Base-by-base conservation (phyloP, 2,888 invertebrate genomes). In the Mesopsocus fuscifrons region DNA sequence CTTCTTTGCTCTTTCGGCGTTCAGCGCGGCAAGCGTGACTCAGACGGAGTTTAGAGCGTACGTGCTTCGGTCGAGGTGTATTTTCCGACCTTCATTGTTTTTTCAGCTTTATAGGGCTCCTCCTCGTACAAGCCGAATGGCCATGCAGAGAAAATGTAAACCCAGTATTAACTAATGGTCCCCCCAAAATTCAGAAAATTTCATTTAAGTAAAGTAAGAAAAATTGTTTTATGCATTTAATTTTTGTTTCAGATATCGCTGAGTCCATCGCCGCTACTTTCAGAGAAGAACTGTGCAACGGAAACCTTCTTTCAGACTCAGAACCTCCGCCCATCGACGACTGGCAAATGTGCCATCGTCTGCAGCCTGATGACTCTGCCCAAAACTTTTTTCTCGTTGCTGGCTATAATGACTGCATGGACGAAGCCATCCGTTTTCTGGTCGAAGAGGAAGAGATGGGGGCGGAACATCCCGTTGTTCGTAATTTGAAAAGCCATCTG, bases 351-450 rank as follows among this genome's bases (percentile, higher is more conserved):
- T 26, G 26, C 26, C 8, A 26, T 6, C 26, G 26, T 9, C 26
- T 26, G 6, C 26, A 26, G 6, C 26, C 26, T 26, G 26, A 6
- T 26, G 26, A 26, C 26, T n/a, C n/a, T n/a, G n/a, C n/a, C n/a
- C 8, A 26, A 6, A 26, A 26, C 26, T 9, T 6, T 11, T 6
- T 11, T 26, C 6, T 26, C 26, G 26, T 26, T 26, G 54, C 52
- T 26, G 56, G 56, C 8, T 56, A 56, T 47, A 52, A 51, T 41
- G 54, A 55, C 46, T 56, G 56, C 41, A 55, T 55, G 55, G 49
- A 52, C 38, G 56, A 56, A 44, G 55, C 56, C 1, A 46, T 55
- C 15, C 47, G 55, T 33, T 56, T 53, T 44, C 51, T 56, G 16
- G 50, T 52, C 17, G 54, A 56, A 40, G 55, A 53, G 40, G 56